A percentile compares a stretch with the other conserved stretches of the same genome.
Conservation (phyloP, 1,140 invertebrate species). For the Drosophila tani region DNA sequence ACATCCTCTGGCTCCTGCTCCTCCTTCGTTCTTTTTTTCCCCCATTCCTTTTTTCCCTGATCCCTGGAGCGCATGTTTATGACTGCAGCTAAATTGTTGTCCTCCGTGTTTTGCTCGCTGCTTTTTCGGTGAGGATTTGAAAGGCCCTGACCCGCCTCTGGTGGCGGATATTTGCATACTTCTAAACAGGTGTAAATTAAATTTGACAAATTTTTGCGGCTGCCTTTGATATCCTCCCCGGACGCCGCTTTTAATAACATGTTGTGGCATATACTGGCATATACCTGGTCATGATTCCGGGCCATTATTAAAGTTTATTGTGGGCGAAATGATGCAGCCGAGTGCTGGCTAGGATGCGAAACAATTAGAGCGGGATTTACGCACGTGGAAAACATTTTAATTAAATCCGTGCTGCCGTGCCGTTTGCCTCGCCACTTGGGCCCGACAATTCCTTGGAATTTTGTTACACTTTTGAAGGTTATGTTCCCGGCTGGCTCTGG, state of each 20-base stretch:
- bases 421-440: conserved; percentile 39
- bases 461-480: conserved; percentile 51
- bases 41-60: conserved; percentile 1
- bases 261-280: conserved; percentile 20
- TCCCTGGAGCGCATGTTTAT: conserved; percentile 27
- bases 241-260: conserved; percentile 40
- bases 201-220: conserved; percentile 58
- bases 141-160: conserved; percentile 22
- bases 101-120: conserved; percentile 24
- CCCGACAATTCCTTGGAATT: conserved; percentile 39
- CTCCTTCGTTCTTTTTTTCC: background rate
- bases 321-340: conserved; percentile 22
- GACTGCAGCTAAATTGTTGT: conserved; percentile 47
- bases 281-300: conserved; percentile 13
- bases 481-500: conserved; percentile 4
- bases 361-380: conserved; percentile 61
- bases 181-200: conserved; percentile 57
- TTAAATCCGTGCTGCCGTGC: conserved; percentile 51
- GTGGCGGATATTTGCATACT: conserved; percentile 44
- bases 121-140: conserved; percentile 17
- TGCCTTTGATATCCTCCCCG: conserved; percentile 1
- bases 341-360: conserved; percentile 10
- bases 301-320: conserved; percentile 58
- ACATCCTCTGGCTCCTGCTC: conserved; percentile 23
- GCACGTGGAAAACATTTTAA: conserved; percentile 72